These are phyloP conservation scores for Centropus bengalensis DNA, from an alignment of 2,113 vertebrate genomes.

Conservation along the genomic window DNA sequence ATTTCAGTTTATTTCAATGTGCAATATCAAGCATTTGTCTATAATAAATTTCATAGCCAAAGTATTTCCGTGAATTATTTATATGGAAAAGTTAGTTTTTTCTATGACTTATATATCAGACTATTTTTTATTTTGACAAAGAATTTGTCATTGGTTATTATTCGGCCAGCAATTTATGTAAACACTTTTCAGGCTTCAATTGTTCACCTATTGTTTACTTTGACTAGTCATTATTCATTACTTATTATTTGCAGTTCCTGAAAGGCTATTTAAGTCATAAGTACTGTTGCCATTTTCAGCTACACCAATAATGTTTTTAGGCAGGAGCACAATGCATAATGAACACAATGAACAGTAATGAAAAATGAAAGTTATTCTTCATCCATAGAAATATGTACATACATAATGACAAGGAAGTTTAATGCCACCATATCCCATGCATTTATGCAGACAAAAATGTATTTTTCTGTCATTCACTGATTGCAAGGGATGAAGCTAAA, in stretches of 20 bases:
- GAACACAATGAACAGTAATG: background rate
- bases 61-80: background rate
- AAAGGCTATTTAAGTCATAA: background rate
- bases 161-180: constrained; percentile 14
- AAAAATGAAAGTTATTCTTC: background rate
- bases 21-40: background rate
- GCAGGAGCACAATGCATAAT: background rate
- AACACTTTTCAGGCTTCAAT: background rate
- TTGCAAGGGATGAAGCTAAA: background rate
- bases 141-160: background rate
- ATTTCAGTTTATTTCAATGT: background rate
- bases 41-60: background rate
- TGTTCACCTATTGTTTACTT: background rate
- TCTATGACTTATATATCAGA: background rate
- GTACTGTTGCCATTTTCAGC: background rate
- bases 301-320: background rate
- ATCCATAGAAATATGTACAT: background rate
- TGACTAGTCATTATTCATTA: background rate
- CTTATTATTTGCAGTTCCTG: background rate
- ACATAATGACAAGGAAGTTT: background rate
- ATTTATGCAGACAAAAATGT: background rate
- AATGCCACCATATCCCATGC: background rate
- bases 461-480: background rate
- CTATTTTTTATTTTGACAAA: constrained; percentile 9
- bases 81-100: background rate